phyloP scores from a whole-genome alignment of 2,888 invertebrate genomes.

The Lysandra coridon region DNA sequence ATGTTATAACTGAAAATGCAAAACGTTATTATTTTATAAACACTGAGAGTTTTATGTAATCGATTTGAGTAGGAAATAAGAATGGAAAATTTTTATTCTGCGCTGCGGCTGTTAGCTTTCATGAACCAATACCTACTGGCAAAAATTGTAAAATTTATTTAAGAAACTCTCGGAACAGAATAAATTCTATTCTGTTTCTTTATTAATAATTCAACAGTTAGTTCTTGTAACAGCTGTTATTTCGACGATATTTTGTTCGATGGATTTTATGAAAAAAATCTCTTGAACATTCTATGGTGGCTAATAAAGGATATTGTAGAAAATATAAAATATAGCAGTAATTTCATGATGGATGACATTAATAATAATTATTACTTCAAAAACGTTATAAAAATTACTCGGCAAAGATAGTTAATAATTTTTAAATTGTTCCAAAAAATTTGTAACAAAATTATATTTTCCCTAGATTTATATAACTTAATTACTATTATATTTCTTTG shows the following conservation, averaged over 20 bases:
- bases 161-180: constrained; percentile 19
- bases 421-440: background rate
- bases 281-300: background rate
- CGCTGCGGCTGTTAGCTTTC: background rate
- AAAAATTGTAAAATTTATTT: constrained; percentile 21
- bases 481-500: background rate
- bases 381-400: too few relatives aligned
- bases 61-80: background rate
- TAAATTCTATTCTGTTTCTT: constrained; percentile 3
- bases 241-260: background rate
- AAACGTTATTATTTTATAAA: background rate
- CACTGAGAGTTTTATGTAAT: background rate
- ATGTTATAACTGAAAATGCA: background rate
- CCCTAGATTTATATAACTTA: background rate
- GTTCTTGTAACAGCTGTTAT: background rate
- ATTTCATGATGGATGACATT: too few relatives aligned
- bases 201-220: constrained; percentile 20
- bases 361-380: too few relatives aligned
- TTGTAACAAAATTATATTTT: background rate
- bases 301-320: background rate
- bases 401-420: background rate
- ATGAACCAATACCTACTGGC: background rate
- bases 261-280: background rate
- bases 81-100: background rate
- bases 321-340: too few relatives aligned